phyloP scores from a whole-genome alignment of 2,888 invertebrate genomes.

The Tetropium fuscum region DNA sequence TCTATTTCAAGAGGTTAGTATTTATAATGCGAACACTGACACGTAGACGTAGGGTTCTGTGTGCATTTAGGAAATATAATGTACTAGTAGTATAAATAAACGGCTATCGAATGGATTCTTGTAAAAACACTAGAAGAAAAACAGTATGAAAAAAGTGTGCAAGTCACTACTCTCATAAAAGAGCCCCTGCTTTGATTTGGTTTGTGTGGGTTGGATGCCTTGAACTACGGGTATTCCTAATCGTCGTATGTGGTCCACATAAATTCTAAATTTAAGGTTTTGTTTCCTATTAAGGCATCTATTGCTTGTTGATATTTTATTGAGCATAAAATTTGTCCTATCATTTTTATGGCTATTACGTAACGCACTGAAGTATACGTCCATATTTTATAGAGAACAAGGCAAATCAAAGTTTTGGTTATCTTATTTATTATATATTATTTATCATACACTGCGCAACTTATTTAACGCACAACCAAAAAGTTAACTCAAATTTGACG shows the following conservation, averaged over 20 bases:
- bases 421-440: too few relatives aligned
- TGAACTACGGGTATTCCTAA: constrained; percentile 43
- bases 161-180: constrained; percentile 57
- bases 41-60: constrained; percentile 24
- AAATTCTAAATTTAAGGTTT: constrained; percentile 52
- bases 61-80: constrained; percentile 27
- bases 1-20: constrained; percentile 21
- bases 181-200: constrained; percentile 56
- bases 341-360: too few relatives aligned
- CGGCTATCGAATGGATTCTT: constrained; percentile 47
- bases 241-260: constrained; percentile 59
- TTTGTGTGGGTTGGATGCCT: constrained; percentile 52
- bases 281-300: constrained; percentile 33
- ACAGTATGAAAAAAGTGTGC: constrained; percentile 47
- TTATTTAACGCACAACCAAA: too few relatives aligned
- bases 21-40: constrained; percentile 4
- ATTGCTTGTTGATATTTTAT: constrained; percentile 36
- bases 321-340: constrained; percentile 36
- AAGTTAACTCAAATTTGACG: too few relatives aligned
- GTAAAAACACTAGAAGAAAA: constrained; percentile 54
- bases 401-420: too few relatives aligned
- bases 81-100: constrained; percentile 36
- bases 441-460: too few relatives aligned
- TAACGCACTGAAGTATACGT: too few relatives aligned
- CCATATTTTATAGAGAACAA: too few relatives aligned